phyloP scores from a whole-genome alignment of 2,888 invertebrate species.

The Eupithecia subfuscata region DNA sequence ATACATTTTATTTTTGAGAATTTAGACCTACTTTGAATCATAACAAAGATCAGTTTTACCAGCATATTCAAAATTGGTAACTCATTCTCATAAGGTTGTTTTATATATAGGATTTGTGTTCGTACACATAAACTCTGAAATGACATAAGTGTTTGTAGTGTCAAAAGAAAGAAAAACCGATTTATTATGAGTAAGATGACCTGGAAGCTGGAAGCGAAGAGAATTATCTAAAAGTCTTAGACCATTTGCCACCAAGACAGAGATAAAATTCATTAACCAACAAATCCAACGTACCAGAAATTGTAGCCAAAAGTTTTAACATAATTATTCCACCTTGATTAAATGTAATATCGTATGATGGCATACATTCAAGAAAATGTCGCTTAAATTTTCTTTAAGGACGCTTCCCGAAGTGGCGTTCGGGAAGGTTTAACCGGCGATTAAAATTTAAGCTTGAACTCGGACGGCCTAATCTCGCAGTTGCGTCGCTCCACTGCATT shows the following conservation, averaged over 20 bases:
- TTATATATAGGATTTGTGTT: not conserved
- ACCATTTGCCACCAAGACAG: slow-evolving; percentile 17
- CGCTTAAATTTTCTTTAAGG: slow-evolving; percentile 69
- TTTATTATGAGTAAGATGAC: not conserved
- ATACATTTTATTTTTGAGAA: not conserved
- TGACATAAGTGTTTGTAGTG: no score
- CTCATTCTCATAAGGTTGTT: not conserved
- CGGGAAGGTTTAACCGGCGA: slow-evolving; percentile 68
- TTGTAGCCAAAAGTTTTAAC: slow-evolving; percentile 47
- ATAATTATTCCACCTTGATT: slow-evolving; percentile 54
- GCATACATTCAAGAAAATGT: slow-evolving; percentile 68
- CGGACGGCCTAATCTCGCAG: slow-evolving; percentile 77
- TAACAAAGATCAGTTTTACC: not conserved
- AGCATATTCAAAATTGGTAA: not conserved
- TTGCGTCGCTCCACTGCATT: slow-evolving; percentile 72
- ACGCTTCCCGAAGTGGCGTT: slow-evolving; percentile 60
- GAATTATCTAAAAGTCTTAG: slow-evolving; percentile 13
- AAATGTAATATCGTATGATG: slow-evolving; percentile 52
- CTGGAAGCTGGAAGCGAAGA: not conserved
- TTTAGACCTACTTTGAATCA: not conserved
- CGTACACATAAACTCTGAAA: not conserved
- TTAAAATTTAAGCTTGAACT: slow-evolving; percentile 80
- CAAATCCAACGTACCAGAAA: slow-evolving; percentile 39
- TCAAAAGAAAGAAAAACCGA: not conserved
- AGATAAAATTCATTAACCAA: slow-evolving; percentile 39